Evolutionary conservation across 1,140 invertebrate genomes (phyloP).

Genomic region (Temnothorax nylanderi): DNA sequence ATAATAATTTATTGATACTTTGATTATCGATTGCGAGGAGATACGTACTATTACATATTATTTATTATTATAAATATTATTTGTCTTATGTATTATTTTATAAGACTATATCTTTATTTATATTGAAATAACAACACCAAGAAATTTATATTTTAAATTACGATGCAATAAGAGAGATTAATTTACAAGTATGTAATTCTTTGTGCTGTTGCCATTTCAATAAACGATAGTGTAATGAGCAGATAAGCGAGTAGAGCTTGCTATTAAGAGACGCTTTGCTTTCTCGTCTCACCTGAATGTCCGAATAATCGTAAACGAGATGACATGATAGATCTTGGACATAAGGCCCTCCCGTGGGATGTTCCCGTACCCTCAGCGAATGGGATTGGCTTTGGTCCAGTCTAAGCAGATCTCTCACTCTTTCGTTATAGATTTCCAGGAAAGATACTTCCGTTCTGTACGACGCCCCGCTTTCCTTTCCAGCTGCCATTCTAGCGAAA

Average conservation of each 20-base stretch:
- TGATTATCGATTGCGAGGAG: not conserved
- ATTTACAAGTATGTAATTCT: not conserved
- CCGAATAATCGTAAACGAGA: constrained; percentile 94
- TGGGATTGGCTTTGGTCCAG: constrained; percentile 89
- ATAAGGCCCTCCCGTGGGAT: constrained; percentile 96
- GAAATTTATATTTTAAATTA: constrained; percentile 10
- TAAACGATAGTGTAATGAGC: not conserved
- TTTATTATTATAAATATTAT: not conserved
- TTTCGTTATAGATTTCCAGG: constrained; percentile 97
- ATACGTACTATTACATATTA: not conserved
- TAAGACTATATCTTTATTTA: not conserved
- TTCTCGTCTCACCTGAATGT: constrained; percentile 89
- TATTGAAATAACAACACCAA: not conserved
- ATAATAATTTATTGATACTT: not conserved
- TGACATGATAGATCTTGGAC: constrained; percentile 96
- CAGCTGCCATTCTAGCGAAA: constrained; percentile 91
- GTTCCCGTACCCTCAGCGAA: constrained; percentile 94
- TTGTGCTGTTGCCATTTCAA: not conserved
- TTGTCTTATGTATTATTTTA: constrained; percentile 11
- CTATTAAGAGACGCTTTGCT: not conserved
- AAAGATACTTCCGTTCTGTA: constrained; percentile 94
- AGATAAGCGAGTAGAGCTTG: not conserved
- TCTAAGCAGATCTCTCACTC: constrained; percentile 94
- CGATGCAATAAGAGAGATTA: not conserved
- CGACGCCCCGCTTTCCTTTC: constrained; percentile 93